A percentile compares a stretch with the other conserved stretches of the same genome.
These are phyloP conservation scores for Periphyllus acericola DNA, from an alignment of 2,888 invertebrate genomes.

Conservation along the genomic window DNA sequence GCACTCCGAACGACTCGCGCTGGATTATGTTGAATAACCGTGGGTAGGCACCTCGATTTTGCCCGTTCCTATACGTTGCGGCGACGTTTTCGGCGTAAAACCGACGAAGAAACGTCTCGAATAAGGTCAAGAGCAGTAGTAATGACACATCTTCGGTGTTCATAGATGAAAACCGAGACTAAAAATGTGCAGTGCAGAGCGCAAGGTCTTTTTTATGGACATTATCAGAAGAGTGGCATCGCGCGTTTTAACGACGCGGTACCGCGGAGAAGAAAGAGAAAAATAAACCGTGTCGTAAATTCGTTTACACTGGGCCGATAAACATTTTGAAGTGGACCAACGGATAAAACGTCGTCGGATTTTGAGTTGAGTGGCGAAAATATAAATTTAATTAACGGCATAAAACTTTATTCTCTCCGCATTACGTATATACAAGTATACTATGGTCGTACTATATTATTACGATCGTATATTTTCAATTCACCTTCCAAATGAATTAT, in stretches of 20 bases:
- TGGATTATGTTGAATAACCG: not conserved
- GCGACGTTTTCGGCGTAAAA: conserved; percentile 13
- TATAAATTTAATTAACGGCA: not conserved
- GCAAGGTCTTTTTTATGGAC: conserved; percentile 17
- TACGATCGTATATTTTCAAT: too few relatives aligned
- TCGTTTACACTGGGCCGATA: not conserved
- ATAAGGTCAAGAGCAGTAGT: conserved; percentile 15
- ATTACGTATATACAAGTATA: not conserved
- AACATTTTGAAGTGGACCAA: not conserved
- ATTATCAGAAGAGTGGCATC: not conserved
- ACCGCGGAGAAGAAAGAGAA: not conserved
- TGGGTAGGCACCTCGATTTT: not conserved
- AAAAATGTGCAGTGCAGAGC: not conserved
- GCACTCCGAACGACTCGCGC: not conserved
- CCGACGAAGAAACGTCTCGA: not conserved
- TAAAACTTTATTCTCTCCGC: not conserved
- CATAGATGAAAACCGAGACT: not conserved
- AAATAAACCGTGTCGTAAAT: not conserved
- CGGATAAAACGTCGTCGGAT: not conserved
- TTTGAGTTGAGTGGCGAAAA: not conserved
- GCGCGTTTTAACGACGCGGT: not conserved
- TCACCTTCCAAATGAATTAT: too few relatives aligned
- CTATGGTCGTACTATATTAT: too few relatives aligned
- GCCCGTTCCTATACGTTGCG: not conserved
- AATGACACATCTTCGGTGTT: not conserved